Conservation (phyloP, 1,140 invertebrate genomes). For the Drosophila parvula region DNA sequence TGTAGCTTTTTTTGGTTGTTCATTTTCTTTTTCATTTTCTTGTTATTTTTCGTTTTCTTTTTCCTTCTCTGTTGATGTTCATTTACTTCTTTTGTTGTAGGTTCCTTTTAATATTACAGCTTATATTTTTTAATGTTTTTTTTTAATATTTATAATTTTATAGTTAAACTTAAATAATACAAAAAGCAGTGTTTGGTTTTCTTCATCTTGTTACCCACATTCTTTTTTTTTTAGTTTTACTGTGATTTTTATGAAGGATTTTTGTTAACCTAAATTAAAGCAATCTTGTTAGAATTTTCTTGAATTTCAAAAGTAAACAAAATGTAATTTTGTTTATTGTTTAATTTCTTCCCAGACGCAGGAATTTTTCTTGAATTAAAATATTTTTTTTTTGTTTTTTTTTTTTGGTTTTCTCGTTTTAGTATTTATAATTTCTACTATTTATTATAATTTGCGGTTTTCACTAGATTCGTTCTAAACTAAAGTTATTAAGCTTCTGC, state of each 20-base stretch:
- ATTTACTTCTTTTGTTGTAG: constrained; percentile 58
- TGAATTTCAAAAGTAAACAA: constrained; percentile 41
- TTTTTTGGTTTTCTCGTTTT: constrained; percentile 20
- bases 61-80: constrained; percentile 58
- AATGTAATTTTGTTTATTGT: constrained; percentile 43
- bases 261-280: constrained; percentile 77
- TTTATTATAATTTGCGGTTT: constrained; percentile 21
- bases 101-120: constrained; percentile 74
- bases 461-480: constrained; percentile 19
- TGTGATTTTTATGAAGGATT: constrained; percentile 67
- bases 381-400: constrained; percentile 16
- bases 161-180: constrained; percentile 80
- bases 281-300: constrained; percentile 61
- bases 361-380: constrained; percentile 26
- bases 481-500: constrained; percentile 34
- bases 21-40: constrained; percentile 36
- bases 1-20: constrained; percentile 49
- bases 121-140: constrained; percentile 58
- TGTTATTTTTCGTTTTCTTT: constrained; percentile 40
- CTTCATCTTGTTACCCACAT: constrained; percentile 69
- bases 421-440: constrained; percentile 33
- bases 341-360: constrained; percentile 18
- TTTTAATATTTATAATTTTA: constrained; percentile 72
- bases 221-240: constrained; percentile 49
- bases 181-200: constrained; percentile 80